Conservation (phyloP, 2,797 vertebrate genomes). For the Gymnothorax reevesii region DNA sequence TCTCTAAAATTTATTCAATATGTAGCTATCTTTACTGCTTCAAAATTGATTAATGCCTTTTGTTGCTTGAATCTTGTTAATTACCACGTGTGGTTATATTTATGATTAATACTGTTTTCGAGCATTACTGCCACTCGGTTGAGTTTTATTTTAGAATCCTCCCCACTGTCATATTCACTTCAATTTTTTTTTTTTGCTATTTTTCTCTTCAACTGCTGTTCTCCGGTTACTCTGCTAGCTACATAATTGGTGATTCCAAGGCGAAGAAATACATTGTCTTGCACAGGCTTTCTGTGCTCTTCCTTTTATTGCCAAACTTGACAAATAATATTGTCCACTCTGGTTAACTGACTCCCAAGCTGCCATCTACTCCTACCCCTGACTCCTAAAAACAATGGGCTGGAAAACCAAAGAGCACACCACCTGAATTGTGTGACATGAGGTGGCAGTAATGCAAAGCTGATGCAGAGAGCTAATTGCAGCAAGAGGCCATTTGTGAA, state of each 20-base stretch:
- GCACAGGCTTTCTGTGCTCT: slow-evolving; percentile 35
- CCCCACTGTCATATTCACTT: not conserved
- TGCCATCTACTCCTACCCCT: slow-evolving; percentile 21
- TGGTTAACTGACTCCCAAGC: slow-evolving; percentile 48
- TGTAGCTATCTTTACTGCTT: no score
- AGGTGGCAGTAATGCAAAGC: not conserved
- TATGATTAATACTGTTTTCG: no score
- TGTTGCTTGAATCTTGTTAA: no score
- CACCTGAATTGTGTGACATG: not conserved
- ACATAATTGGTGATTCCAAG: not conserved
- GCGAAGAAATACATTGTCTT: slow-evolving; percentile 40
- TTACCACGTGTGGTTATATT: no score
- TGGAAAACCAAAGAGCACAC: not conserved
- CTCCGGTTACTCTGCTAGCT: slow-evolving; percentile 2
- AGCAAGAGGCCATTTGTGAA: slow-evolving; percentile 9
- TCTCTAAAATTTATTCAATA: no score
- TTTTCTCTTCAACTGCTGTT: not conserved
- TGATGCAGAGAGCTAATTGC: not conserved
- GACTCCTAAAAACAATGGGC: not conserved
- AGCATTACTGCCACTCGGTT: not conserved
- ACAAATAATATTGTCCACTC: slow-evolving; percentile 36
- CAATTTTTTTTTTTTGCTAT: not conserved
- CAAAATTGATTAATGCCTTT: no score
- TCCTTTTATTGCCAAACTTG: slow-evolving; percentile 33
- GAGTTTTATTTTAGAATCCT: slow-evolving; percentile 2